These are phyloP conservation scores for Thaumatotibia leucotreta DNA, from an alignment of 1,140 invertebrate genomes.

Conservation along the genomic window DNA sequence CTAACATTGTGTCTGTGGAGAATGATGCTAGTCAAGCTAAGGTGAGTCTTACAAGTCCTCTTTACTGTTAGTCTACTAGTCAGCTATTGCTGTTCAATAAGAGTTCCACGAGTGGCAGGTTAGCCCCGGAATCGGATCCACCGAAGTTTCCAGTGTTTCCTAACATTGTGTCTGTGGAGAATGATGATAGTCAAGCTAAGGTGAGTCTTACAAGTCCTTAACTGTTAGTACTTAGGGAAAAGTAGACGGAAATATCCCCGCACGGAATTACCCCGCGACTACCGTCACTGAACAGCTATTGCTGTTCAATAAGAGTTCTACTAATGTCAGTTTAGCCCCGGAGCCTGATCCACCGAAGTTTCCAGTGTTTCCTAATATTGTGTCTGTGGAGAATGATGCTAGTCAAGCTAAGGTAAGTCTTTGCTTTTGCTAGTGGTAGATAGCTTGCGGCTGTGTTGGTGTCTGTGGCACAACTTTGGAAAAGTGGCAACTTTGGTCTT, in stretches of 20 bases:
- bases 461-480: no score
- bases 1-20: slow-evolving; percentile 88
- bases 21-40: slow-evolving; percentile 93
- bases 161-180: slow-evolving; percentile 88
- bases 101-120: slow-evolving; percentile 90
- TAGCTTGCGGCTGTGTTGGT: no score
- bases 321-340: slow-evolving; percentile 83
- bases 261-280: no score
- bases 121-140: slow-evolving; percentile 80
- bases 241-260: no score
- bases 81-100: slow-evolving; percentile 91
- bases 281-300: slow-evolving; percentile 86
- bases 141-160: slow-evolving; percentile 91
- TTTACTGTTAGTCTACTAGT: no score
- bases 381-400: slow-evolving; percentile 93
- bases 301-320: slow-evolving; percentile 91
- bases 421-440: no score
- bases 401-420: slow-evolving; percentile 86
- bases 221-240: no score
- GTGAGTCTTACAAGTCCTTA: slow-evolving; percentile 41
- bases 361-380: slow-evolving; percentile 86
- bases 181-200: slow-evolving; percentile 92
- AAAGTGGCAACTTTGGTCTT: no score
- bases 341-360: slow-evolving; percentile 88
- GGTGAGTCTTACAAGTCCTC: slow-evolving; percentile 43